Evolutionary conservation across 2,113 vertebrate genomes (phyloP).

Genomic region (Tetraodon nigroviridis): DNA sequence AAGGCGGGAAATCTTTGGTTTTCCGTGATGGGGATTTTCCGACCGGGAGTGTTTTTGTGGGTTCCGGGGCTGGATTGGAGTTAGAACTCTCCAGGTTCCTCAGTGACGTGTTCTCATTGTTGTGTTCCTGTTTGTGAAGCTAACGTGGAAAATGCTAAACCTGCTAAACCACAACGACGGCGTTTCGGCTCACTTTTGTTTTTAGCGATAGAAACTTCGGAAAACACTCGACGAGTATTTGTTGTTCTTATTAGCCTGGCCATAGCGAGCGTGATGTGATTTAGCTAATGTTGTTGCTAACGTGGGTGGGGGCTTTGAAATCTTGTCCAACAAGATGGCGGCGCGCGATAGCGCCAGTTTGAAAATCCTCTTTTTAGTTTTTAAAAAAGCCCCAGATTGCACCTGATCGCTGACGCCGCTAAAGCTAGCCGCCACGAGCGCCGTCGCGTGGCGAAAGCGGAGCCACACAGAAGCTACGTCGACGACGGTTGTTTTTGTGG

Average conservation of each 20-base stretch:
- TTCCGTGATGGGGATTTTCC: slow-evolving; percentile 82
- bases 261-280: slow-evolving; percentile 88
- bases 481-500: neutral
- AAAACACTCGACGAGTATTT: slow-evolving; percentile 90
- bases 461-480: no score
- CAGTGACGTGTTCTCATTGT: slow-evolving; percentile 77
- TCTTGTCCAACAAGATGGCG: slow-evolving; percentile 72
- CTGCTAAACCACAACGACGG: slow-evolving; percentile 90
- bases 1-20: slow-evolving; percentile 77
- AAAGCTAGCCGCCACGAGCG: neutral
- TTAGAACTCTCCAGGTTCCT: slow-evolving; percentile 94
- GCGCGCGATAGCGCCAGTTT: slow-evolving; percentile 67
- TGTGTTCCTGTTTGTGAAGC: slow-evolving; percentile 84
- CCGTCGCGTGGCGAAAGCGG: neutral
- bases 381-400: slow-evolving; percentile 69
- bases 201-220: slow-evolving; percentile 84
- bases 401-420: slow-evolving; percentile 39
- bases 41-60: slow-evolving; percentile 56
- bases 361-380: slow-evolving; percentile 19
- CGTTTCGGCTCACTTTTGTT: slow-evolving; percentile 67
- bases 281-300: slow-evolving; percentile 68
- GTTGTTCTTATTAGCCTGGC: slow-evolving; percentile 89
- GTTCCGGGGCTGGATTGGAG: slow-evolving; percentile 88
- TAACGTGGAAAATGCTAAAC: slow-evolving; percentile 1
- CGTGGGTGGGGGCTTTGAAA: slow-evolving; percentile 74